Percentiles rank a stretch among this genome's conserved stretches.
Evolutionary conservation across 2,888 invertebrate species (phyloP).

Genomic region (Prosapia bicincta): DNA sequence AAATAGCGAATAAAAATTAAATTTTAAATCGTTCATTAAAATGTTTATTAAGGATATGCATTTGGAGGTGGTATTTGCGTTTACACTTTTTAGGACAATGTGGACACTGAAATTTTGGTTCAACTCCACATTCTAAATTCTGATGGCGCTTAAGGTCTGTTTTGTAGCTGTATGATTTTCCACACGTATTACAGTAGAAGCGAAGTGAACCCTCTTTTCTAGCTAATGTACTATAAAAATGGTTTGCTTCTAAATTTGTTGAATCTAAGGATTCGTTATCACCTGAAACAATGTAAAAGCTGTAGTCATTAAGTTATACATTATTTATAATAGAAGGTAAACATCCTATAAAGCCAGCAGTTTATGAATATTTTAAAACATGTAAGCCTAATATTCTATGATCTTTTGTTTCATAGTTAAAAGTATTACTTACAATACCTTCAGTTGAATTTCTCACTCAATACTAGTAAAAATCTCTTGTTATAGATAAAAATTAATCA

Average conservation of each 20-base stretch:
- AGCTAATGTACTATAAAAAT: not conserved
- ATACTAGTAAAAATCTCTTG: no score
- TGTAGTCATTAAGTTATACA: not conserved
- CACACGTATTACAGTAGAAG: constrained; percentile 21
- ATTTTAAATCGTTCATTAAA: not conserved
- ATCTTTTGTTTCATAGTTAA: no score
- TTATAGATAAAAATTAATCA: no score
- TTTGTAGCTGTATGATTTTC: constrained; percentile 31
- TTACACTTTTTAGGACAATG: constrained; percentile 35
- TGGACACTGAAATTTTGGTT: constrained; percentile 36
- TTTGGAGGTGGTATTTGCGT: constrained; percentile 29
- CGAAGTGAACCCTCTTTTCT: not conserved
- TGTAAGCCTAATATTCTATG: no score
- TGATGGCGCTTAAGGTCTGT: constrained; percentile 32
- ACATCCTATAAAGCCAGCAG: no score
- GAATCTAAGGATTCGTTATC: not conserved
- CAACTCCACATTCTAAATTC: constrained; percentile 37
- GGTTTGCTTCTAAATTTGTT: not conserved
- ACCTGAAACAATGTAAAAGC: not conserved
- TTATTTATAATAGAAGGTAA: no score
- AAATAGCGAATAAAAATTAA: no score
- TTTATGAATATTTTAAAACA: no score
- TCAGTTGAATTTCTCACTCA: no score
- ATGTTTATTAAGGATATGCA: constrained; percentile 22
- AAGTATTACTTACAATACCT: no score